Percentiles rank a stretch among this genome's conserved stretches.
Conservation (phyloP, 2,113 vertebrate species). For the Poicephalus gulielmi region DNA sequence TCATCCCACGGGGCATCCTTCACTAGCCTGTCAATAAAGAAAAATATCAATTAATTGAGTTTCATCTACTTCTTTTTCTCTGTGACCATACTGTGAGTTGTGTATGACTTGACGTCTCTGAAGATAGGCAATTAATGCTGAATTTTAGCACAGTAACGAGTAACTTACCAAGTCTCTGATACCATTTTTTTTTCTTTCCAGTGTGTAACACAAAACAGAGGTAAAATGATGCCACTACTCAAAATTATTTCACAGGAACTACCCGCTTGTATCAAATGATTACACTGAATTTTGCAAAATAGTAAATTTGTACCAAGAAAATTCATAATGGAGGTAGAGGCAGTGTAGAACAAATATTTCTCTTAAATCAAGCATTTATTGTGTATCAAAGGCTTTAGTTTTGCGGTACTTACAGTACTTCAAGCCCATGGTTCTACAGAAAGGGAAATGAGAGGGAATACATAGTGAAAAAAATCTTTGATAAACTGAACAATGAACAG, state of each 20-base stretch:
- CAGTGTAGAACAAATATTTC: background rate
- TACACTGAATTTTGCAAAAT: background rate
- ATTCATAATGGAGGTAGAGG: background rate
- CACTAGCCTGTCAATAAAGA: slow-evolving; percentile 85
- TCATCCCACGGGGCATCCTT: slow-evolving; percentile 99
- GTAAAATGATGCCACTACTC: background rate
- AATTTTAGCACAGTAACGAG: background rate
- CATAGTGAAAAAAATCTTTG: background rate
- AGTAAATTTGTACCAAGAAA: background rate
- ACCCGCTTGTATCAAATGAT: background rate
- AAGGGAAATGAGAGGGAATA: background rate
- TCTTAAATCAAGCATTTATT: background rate
- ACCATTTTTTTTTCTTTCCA: background rate
- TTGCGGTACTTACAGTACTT: background rate
- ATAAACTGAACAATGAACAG: background rate
- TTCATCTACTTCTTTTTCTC: background rate
- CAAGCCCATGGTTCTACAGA: background rate
- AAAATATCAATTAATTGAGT: background rate
- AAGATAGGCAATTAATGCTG: background rate
- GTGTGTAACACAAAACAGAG: background rate
- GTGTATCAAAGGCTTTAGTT: background rate
- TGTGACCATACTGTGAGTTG: background rate
- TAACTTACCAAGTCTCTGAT: background rate
- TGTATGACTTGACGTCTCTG: background rate
- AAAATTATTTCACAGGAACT: background rate